Base-by-base conservation (phyloP, 2,797 vertebrate genomes). In the Glyptemys insculpta region DNA sequence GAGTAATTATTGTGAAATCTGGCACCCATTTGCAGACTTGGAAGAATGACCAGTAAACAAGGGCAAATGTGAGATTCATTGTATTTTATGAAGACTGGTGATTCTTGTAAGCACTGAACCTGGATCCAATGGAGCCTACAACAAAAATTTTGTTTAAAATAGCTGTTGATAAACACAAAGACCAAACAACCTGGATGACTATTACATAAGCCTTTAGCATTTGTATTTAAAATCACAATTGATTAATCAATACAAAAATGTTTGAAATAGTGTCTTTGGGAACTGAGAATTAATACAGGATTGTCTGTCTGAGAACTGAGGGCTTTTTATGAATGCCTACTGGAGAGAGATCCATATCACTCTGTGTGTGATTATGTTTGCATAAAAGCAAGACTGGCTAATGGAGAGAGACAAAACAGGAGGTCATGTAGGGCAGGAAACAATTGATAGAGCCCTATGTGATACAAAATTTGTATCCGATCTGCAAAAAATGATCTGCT, bases 1-100 rank as follows among this genome's bases (percentile, higher is more conserved):
- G 0, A 11, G 2, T 80, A 2, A 83, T 83, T 81, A 19, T 81
- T 29, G 1, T 0, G 1, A 25, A 1, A 2, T 1, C 65, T 65
- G 23, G 3, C 50, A 1, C 29, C 25, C 25, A 29, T 72, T 19
- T 44, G 79, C 68, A 82, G 47, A 2, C 0, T 1, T n/a, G 79
- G 79, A 34, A 59, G n/a, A 2, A 18, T 23, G 81, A 90, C 31
- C 21, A n/a, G 0, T 12, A 83, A 56, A 34, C 0, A 0, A 56
- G 54, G 68, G 18, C 4, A 29, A 57, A 11, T 0, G 50, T 52
- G 74, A 18, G 44, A 7, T 54, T 37, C 5, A 0, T 29, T 44
- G 72, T 9, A 0, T 79, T 87, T 27, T 18, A 0, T 21, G 21
- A 65, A 53, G 68, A 72, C 37, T 72, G 21, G 19, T 72, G 37